A percentile compares a stretch with the other conserved stretches of the same genome.
phyloP scores from a whole-genome alignment of 2,113 vertebrate species.

The Ovis canadensis region DNA sequence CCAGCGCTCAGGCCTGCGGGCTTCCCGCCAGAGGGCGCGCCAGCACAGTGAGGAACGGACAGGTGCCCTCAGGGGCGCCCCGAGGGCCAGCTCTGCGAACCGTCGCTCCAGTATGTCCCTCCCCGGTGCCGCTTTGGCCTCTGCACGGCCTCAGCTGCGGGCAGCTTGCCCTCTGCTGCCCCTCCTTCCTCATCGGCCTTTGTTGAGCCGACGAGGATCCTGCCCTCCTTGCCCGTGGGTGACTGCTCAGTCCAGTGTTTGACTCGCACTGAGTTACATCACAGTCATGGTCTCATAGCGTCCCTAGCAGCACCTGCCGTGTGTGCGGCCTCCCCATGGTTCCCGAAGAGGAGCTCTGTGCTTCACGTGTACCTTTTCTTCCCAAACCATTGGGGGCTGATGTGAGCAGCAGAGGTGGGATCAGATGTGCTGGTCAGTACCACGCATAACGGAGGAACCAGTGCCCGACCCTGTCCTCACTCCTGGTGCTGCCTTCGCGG shows the following conservation, averaged over 20 bases:
- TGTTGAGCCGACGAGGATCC: background rate
- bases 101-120: accelerated
- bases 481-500: accelerated
- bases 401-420: background rate
- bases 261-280: accelerated
- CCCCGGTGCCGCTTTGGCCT: accelerated
- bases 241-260: background rate
- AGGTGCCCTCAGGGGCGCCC: accelerated
- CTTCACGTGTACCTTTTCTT: background rate
- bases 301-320: accelerated
- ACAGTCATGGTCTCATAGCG: too few relatives aligned
- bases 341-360: accelerated
- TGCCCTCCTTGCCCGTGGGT: accelerated
- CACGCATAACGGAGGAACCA: accelerated
- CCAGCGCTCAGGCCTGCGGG: background rate
- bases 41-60: background rate
- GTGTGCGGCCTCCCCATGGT: background rate
- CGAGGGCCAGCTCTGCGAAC: background rate
- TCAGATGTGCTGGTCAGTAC: too few relatives aligned
- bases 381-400: accelerated
- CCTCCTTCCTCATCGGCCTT: background rate
- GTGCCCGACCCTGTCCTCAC: accelerated
- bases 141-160: background rate
- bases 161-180: background rate
- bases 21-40: accelerated